A percentile compares a stretch with the other conserved stretches of the same genome.
Evolutionary conservation across 2,797 vertebrate genomes (phyloP).

Genomic region (Pseudopleuronectes americanus): DNA sequence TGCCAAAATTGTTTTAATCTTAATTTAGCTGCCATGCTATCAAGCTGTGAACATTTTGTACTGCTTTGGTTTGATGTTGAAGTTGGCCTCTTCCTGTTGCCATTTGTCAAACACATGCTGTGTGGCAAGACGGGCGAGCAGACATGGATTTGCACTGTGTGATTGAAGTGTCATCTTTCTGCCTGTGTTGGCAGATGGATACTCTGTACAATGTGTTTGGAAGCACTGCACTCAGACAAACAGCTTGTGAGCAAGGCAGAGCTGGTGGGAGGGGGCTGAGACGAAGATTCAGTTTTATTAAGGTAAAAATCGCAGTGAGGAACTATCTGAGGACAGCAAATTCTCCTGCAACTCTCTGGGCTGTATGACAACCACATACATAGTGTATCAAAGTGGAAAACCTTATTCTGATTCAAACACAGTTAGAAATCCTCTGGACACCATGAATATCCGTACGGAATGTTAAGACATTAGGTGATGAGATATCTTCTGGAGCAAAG

Average conservation of each 20-base stretch:
- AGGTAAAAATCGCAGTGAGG: slow-evolving; percentile 31
- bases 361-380: neutral
- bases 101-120: slow-evolving; percentile 59
- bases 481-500: neutral
- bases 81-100: slow-evolving; percentile 53
- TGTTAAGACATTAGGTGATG: neutral
- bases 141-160: slow-evolving; percentile 65
- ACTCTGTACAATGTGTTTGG: slow-evolving; percentile 63
- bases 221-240: slow-evolving; percentile 57
- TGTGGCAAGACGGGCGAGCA: slow-evolving; percentile 55
- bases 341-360: slow-evolving; percentile 5
- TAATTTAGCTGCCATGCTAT: slow-evolving; percentile 25
- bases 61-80: slow-evolving; percentile 44
- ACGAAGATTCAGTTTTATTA: slow-evolving; percentile 34
- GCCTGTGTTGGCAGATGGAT: slow-evolving; percentile 66
- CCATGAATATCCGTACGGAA: neutral
- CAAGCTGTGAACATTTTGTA: slow-evolving; percentile 48
- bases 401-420: neutral
- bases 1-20: slow-evolving; percentile 11
- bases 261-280: slow-evolving; percentile 18
- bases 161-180: slow-evolving; percentile 71
- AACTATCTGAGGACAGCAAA: slow-evolving; percentile 21
- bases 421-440: neutral
- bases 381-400: neutral
- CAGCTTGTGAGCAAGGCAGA: slow-evolving; percentile 51